Evolutionary conservation across 2,113 vertebrate genomes (phyloP).

Genomic region (Ceyx melanurus): DNA sequence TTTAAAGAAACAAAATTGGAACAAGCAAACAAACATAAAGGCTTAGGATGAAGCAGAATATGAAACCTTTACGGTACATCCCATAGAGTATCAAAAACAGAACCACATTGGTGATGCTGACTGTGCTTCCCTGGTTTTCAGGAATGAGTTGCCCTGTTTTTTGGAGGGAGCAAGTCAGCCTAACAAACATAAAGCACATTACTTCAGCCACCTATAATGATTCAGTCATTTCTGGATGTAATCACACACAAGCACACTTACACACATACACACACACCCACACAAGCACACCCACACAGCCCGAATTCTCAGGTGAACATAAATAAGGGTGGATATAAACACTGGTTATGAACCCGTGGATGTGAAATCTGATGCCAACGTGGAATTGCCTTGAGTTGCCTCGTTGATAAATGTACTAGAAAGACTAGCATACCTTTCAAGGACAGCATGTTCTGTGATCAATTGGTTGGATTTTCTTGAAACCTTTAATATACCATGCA

Average conservation of each 20-base stretch:
- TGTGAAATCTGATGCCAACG: neutral
- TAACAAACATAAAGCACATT: rapidly evolving
- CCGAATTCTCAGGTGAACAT: neutral
- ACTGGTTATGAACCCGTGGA: neutral
- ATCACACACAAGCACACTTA: neutral
- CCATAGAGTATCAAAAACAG: neutral
- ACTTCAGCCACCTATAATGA: neutral
- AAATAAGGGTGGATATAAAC: neutral
- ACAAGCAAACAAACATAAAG: neutral
- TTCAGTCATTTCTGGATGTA: neutral
- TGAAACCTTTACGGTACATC: neutral
- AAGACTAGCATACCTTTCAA: neutral
- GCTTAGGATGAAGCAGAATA: neutral
- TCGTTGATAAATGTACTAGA: neutral
- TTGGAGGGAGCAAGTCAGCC: neutral
- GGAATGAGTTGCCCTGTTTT: neutral
- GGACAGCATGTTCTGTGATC: conserved; percentile 27
- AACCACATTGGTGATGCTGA: neutral
- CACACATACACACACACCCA: too few species aligned
- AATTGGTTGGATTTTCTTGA: conserved; percentile 34
- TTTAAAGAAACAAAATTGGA: neutral
- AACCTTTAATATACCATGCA: conserved; percentile 21
- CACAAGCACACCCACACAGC: neutral
- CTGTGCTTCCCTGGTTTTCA: neutral
- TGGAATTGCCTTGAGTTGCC: conserved; percentile 1